Base-by-base conservation (phyloP, 2,113 vertebrate genomes). In the Clarias magur region DNA sequence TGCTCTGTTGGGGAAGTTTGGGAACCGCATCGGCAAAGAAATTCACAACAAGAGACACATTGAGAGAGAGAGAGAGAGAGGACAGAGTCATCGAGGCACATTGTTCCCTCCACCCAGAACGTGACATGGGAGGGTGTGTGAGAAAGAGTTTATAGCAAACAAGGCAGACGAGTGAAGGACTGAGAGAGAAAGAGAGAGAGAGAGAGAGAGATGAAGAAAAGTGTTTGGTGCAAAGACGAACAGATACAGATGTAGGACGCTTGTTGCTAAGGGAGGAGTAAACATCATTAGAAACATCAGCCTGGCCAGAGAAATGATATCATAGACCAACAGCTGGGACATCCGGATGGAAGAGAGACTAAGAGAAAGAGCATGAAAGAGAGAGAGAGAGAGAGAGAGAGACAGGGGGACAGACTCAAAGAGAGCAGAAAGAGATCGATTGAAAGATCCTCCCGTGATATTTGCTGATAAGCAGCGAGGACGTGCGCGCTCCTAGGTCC, bases 201-300 rank as follows among this genome's bases (percentile, higher is more conserved):
- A 85, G 25, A 63, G 34, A 86, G 3, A 90, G 81, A 88, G 62
- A 82, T 53, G 48, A 34, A 82, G 54, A 42, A 60, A 42, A 60
- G 87, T 82, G 84, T 42, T 75, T 62, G 25, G 75, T 62, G 16
- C 53, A 65, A 56, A 88, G 62, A 88, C 76, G 72, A 86, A 85
- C 85, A 90, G 88, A 93, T 92, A 90, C 93, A 94, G 94, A 94
- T 94, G 94, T 93, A 92, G 87, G 93, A 94, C 92, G 91, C 92
- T 92, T 91, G 94, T 95, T 92, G 93, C 92, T 72, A 89, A 53
- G 87, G 87, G 92, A 87, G 91, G 85, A 5, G 81, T 92, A 94
- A 95, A 95, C 93, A 95, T 87, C 42, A 81, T 92, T 89, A 92
- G 92, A 94, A 94, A 94, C 95, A 95, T 89, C 91, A 87, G 72